A percentile compares a stretch with the other conserved stretches of the same genome.
Conservation (phyloP, 2,113 vertebrate species). For the Saguinus imperator region DNA sequence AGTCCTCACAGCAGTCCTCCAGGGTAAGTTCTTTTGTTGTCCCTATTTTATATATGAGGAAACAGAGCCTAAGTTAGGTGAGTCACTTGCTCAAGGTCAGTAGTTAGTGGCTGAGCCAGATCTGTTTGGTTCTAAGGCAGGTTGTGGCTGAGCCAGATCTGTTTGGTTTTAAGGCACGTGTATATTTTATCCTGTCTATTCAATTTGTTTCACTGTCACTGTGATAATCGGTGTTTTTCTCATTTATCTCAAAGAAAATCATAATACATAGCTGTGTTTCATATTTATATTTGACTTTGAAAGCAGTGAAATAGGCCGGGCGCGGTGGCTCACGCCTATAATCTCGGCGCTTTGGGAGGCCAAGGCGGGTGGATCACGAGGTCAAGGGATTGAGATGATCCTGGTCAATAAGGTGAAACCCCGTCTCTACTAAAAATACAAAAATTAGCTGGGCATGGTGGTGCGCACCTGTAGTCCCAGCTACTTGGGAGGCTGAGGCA, state of each 20-base stretch:
- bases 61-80: not conserved
- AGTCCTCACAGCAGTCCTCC: accelerated
- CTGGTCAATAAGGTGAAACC: no score
- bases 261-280: not conserved
- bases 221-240: not conserved
- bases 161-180: not conserved
- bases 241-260: not conserved
- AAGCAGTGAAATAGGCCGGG: not conserved
- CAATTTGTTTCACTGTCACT: not conserved
- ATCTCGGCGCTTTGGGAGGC: no score
- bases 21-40: not conserved
- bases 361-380: no score
- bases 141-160: not conserved
- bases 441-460: no score
- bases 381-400: no score
- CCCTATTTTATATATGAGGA: not conserved
- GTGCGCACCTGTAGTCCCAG: no score
- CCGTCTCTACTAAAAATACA: no score
- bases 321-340: no score
- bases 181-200: not conserved
- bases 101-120: not conserved
- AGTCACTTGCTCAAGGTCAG: not conserved
- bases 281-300: not conserved
- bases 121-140: not conserved
- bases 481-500: no score